Conservation (phyloP, 2,113 vertebrate species). For the Cavia porcellus region DNA sequence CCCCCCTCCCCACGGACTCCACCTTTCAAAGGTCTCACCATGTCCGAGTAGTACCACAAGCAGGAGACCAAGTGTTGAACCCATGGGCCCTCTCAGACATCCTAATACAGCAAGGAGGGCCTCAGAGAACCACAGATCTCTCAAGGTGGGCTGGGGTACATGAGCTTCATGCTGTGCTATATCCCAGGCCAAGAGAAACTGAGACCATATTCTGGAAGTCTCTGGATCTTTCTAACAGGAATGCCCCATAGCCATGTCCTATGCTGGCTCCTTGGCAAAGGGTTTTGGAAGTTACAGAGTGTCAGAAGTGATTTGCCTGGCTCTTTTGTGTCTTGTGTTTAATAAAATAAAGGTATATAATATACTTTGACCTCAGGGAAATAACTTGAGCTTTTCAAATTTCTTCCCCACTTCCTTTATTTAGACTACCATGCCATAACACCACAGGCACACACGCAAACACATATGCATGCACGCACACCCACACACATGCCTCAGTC, state of each 20-base stretch:
- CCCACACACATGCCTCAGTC: neutral
- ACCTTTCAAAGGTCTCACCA: neutral
- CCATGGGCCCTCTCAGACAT: neutral
- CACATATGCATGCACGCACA: neutral
- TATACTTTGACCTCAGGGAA: slow-evolving; percentile 26
- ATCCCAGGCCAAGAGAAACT: neutral
- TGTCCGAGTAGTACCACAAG: neutral
- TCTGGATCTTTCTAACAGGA: neutral
- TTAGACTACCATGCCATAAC: neutral
- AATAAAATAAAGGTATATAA: neutral
- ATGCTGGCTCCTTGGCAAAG: neutral
- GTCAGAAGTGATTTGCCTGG: neutral
- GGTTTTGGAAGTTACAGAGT: neutral
- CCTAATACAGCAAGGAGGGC: neutral
- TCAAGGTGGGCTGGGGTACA: rapidly evolving
- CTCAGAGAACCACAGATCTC: neutral
- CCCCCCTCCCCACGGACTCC: neutral
- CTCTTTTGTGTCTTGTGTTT: neutral
- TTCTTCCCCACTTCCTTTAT: slow-evolving; percentile 49
- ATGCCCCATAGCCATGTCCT: neutral
- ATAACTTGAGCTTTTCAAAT: slow-evolving; percentile 4
- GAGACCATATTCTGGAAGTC: neutral
- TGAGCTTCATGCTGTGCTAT: neutral
- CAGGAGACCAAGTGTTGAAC: neutral
- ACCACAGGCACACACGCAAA: neutral